Base-by-base conservation (phyloP, 2,888 invertebrate species). In the Bhutanitis thaidina region DNA sequence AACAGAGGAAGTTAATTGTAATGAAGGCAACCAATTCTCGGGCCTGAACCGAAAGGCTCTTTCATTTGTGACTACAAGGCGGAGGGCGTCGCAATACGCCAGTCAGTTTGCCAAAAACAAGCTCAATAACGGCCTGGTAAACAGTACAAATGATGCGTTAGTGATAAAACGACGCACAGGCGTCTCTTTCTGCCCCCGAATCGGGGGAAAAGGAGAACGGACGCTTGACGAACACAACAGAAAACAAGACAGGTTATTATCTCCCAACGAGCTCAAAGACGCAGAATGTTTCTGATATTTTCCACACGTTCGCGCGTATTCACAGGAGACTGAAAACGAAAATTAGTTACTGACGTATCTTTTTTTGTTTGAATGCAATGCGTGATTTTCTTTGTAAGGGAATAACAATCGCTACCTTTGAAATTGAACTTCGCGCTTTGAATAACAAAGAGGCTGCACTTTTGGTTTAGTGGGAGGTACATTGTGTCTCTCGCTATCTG, bases 201-300 rank as follows among this genome's bases (percentile, higher is more conserved):
- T 61, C 54, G 55, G 49, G 59, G 60, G 56, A 71, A 57, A 69
- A 67, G 64, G 77, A 77, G 63, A 60, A 67, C 58, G 61, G 64
- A 61, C 61, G 61, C 67, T 65, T 85, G 85, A 85, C 82, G 79
- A 77, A 69, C 72, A 69, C 71, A 76, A 76, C 79, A 74, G 74
- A 71, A 76, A 80, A 83, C 83, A 82, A 81, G 88, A 86, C 88
- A 88, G 80, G 79, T 87, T 87, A 87, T 88, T 88, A 87, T 87
- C 84, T 84, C 74, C 65, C 71, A 71, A 74, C 76, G 66, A 78
- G 73, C 74, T 77, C 65, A 77, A 83, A 82, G 77, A 81, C 77
- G 82, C 79, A 76, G 69, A 73, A 75, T 75, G 73, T 74, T 77
- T 80, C 78, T 69, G 74, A 82, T 87, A 89, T 88, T 88, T 87